Base-by-base conservation (phyloP, 2,113 vertebrate species). In the Formicarius rufipectus region DNA sequence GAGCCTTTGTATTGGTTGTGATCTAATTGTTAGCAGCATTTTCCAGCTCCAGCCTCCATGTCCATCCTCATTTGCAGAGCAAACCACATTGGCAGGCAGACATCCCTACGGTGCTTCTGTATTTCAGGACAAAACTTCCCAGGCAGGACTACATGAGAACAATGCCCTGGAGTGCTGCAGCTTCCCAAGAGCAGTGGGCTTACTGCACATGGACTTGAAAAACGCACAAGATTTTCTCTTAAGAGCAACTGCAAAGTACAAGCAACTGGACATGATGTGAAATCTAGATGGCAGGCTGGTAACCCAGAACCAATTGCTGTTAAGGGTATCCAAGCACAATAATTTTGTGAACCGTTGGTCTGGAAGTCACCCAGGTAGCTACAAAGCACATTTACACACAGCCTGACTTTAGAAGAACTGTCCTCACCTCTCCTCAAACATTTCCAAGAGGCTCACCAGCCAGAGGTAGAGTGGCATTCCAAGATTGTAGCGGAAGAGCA, bases 381-480 rank as follows among this genome's bases (percentile, higher is more conserved):
- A 68, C n/a, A 53, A 39, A 77, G 25, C 28, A 89, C 22, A 58
- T 47, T 67, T 72, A 64, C 1, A 2, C 44, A 37, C 2, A 35
- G 44, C 5, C 14, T 33, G 56, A 56, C 40, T 72, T 86, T n/a
- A 40, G 28, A 78, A 90, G 53, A 81, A 58, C 9, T 59, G 52
- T 63, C 37, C 97, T 97, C 84, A 98, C 98, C 97, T 98, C 73
- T 97, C 79, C 87, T 96, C 67, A 79, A 98, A 94, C 0, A 0
- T 85, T 59, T 97, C 93, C 40, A 97, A 67, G 37, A 97, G 83
- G 82, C 64, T 95, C 40, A 96, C 97, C 8, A 98, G 77, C 98
- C 98, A 99, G 80, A 99, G 98, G 95, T 98, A 99, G 74, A 97
- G 92, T 0, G 98, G 97, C 79, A 98, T 87, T 6, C 93, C 95